Evolutionary conservation across 2,888 invertebrate genomes (phyloP), one percentile per base, ranked within the genome.

Genomic region (Eilema depressum): DNA sequence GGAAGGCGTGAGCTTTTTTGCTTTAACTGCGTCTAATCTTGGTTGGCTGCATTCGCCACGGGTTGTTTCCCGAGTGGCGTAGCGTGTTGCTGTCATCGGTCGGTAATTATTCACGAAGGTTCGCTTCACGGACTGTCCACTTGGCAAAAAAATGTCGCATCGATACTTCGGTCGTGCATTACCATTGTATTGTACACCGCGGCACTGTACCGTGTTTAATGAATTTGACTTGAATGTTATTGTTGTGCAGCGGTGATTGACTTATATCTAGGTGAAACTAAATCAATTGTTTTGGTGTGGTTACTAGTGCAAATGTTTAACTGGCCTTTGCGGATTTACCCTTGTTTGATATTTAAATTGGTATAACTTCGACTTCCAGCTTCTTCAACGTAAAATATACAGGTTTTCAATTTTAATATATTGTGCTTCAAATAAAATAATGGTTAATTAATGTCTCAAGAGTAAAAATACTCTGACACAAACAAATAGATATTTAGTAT

Each of bases 91-190:
- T 94, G 94, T 95, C 95, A 93, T 90, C 88, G 89, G 83, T 83
- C 85, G 81, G 88, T 92, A 93, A 94, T 94, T 94, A 94, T 94
- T 93, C 91, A 94, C 92, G 93, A 93, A 86, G 88, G 85, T 85
- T 87, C 87, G 85, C 85, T 82, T 84, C 83, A 83, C 86, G 85
- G 82, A 77, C 85, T 85, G 88, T 85, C 88, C 83, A 83, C 85
- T 88, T 85, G 83, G 81, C 79, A 91, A 92, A 91, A n/a, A 89
- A 88, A 85, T 83, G 79, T 83, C 80, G 80, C 82, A 77, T 79
- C 76, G 74, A 82, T 80, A 80, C 79, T 69, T 70, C 75, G 68
- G 75, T 77, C 80, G 82, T 81, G 72, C 79, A 74, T 74, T 80
- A 81, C 77, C 75, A 75, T 75, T 78, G 73, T 74, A 75, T 77